Evolutionary conservation across 2,888 invertebrate species (phyloP).

Genomic region (Proisotoma minuta): DNA sequence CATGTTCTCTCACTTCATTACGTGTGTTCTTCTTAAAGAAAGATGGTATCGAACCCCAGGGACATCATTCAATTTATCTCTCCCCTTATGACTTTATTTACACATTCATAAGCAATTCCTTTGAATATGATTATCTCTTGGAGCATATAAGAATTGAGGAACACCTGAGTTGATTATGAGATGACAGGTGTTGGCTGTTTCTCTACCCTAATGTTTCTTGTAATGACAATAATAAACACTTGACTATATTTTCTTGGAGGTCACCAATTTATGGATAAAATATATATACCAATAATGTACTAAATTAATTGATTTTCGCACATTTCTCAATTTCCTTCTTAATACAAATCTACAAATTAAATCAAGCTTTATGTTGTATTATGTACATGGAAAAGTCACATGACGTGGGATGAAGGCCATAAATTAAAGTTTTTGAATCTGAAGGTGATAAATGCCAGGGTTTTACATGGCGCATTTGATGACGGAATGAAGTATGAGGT

Average conservation of each 20-base stretch:
- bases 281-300: too few species aligned
- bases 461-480: background rate
- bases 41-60: slow-evolving; percentile 10
- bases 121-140: background rate
- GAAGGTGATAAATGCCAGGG: background rate
- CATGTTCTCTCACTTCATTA: slow-evolving; percentile 12
- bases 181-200: slow-evolving; percentile 9
- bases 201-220: too few species aligned
- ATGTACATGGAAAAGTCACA: too few species aligned
- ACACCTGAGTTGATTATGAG: slow-evolving; percentile 1
- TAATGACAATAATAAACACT: too few species aligned
- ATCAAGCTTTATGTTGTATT: too few species aligned
- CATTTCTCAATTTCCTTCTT: too few species aligned
- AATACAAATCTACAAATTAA: too few species aligned
- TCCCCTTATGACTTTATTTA: slow-evolving; percentile 6
- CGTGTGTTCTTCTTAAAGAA: background rate
- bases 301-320: too few species aligned
- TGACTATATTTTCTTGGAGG: too few species aligned
- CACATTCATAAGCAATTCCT: background rate
- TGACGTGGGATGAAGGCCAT: background rate
- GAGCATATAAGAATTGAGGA: background rate
- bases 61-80: slow-evolving; percentile 4
- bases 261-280: too few species aligned
- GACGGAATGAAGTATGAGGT: slow-evolving; percentile 4
- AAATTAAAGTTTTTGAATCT: background rate